Conservation (phyloP, 2,113 vertebrate species). For the Scopus umbretta region DNA sequence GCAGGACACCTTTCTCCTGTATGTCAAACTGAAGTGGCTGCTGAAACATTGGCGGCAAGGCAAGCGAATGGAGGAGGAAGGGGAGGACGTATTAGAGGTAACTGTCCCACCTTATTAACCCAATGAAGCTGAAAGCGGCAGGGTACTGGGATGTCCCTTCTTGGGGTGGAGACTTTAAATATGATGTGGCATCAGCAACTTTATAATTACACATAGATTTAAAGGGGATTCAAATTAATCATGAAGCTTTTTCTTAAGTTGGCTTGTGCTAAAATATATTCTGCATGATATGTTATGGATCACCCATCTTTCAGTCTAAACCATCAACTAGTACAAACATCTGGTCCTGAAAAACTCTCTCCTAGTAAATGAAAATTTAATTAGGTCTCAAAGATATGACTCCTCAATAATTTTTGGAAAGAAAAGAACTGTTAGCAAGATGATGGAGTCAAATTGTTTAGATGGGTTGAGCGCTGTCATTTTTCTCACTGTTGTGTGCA, state of each 20-base stretch:
- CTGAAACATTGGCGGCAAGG: constrained; percentile 89
- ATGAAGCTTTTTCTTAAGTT: not conserved
- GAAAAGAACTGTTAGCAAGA: not conserved
- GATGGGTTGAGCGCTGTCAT: not conserved
- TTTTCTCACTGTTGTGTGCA: not conserved
- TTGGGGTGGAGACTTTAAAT: not conserved
- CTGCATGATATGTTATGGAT: not conserved
- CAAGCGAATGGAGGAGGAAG: constrained; percentile 72
- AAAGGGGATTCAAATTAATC: not conserved
- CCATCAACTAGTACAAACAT: not conserved
- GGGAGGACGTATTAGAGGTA: constrained; percentile 77
- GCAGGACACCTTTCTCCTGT: constrained; percentile 89
- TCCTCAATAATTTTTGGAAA: not conserved
- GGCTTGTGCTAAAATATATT: not conserved
- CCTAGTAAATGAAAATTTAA: not conserved
- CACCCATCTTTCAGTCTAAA: not conserved
- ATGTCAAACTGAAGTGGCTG: constrained; percentile 91
- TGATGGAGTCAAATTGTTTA: not conserved
- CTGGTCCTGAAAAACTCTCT: not conserved
- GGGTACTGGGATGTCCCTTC: not conserved
- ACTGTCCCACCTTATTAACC: not conserved
- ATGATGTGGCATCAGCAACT: not conserved
- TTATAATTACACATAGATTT: not conserved
- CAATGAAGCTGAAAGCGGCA: not conserved
- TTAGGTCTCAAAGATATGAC: not conserved